These are phyloP conservation scores for Marasmarcha lunaedactyla DNA, from an alignment of 2,888 invertebrate species.

Conservation along the genomic window DNA sequence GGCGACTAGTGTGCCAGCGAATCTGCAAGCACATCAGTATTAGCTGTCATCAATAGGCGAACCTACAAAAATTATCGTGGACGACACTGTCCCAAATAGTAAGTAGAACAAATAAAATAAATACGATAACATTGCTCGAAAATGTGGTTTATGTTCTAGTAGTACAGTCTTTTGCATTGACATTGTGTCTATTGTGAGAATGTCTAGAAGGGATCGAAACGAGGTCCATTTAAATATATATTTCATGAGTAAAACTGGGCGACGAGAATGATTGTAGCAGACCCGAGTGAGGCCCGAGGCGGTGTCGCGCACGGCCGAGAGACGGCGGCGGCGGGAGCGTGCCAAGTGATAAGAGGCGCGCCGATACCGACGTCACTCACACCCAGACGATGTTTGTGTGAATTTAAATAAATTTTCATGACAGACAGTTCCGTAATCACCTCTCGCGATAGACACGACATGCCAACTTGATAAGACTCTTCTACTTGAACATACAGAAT, in stretches of 20 bases:
- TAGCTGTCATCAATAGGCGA: slow-evolving; percentile 53
- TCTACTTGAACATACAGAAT: slow-evolving; percentile 18
- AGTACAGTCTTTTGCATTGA: no score
- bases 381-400: slow-evolving; percentile 71
- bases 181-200: no score
- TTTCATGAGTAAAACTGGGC: slow-evolving; percentile 4
- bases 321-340: slow-evolving; percentile 64
- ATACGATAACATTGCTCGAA: not conserved
- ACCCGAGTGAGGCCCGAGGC: slow-evolving; percentile 45
- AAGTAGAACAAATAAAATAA: slow-evolving; percentile 31
- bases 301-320: slow-evolving; percentile 40
- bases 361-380: slow-evolving; percentile 70
- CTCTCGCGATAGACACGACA: slow-evolving; percentile 56
- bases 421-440: slow-evolving; percentile 70
- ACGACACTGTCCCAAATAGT: slow-evolving; percentile 66
- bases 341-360: slow-evolving; percentile 70
- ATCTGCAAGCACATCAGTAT: slow-evolving; percentile 44
- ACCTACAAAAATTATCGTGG: slow-evolving; percentile 49
- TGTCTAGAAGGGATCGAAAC: no score
- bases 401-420: slow-evolving; percentile 71
- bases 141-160: no score
- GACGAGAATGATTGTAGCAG: slow-evolving; percentile 37
- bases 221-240: not conserved
- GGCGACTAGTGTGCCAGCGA: slow-evolving; percentile 44
- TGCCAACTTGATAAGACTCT: slow-evolving; percentile 37